Conservation (phyloP, 1,140 invertebrate species). For the Bradynema listronoti region DNA sequence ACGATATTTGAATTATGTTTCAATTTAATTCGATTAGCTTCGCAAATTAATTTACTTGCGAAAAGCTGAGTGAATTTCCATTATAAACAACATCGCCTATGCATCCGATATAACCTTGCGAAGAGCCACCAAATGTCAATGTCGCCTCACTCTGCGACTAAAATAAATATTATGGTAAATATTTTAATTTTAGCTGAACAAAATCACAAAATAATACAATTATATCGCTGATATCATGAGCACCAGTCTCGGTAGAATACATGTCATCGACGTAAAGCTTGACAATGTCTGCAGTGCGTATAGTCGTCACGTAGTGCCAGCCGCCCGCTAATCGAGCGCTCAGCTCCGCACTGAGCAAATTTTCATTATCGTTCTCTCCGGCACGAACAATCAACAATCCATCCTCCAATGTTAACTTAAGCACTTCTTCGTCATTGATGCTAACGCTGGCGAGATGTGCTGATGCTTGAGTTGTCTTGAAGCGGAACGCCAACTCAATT, state of each 20-base stretch:
- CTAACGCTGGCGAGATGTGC: constrained; percentile 23
- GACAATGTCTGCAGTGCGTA: constrained; percentile 45
- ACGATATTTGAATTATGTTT: constrained; percentile 2
- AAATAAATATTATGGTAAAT: too few species aligned
- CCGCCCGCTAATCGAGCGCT: constrained; percentile 60
- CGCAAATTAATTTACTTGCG: constrained; percentile 67
- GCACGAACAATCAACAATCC: constrained; percentile 24
- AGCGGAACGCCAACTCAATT: constrained; percentile 75
- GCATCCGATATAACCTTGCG: constrained; percentile 68
- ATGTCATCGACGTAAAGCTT: constrained; percentile 74
- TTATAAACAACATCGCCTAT: constrained; percentile 79
- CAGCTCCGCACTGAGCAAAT: constrained; percentile 12
- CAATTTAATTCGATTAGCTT: neutral
- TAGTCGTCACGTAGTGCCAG: constrained; percentile 59
- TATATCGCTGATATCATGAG: constrained; percentile 2
- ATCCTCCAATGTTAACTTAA: constrained; percentile 15
- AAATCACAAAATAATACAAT: neutral
- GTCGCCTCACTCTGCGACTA: neutral
- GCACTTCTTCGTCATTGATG: constrained; percentile 21
- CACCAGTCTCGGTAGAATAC: constrained; percentile 59
- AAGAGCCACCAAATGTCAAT: constrained; percentile 18
- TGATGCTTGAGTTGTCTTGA: constrained; percentile 65
- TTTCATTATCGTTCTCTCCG: constrained; percentile 56
- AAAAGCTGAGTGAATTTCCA: constrained; percentile 73
- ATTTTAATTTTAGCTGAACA: too few species aligned